Conservation (phyloP, 2,113 vertebrate species). For the Hippocampus guttulatus region DNA sequence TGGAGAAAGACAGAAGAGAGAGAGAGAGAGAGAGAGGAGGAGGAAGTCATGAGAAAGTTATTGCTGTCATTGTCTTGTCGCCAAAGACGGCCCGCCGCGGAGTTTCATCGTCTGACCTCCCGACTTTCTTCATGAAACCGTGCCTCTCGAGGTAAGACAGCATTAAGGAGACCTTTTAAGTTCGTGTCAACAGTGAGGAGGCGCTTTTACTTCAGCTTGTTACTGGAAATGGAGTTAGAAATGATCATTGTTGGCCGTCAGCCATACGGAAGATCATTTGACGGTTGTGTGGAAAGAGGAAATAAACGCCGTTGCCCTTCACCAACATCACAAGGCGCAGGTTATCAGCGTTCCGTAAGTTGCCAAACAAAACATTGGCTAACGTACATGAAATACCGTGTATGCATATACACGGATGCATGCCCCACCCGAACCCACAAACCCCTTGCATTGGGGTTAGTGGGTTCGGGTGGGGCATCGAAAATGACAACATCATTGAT, state of each 20-base stretch:
- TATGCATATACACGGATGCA: neutral
- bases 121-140: neutral
- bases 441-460: neutral
- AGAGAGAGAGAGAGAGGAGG: conserved; percentile 11
- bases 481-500: neutral
- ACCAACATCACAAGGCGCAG: neutral
- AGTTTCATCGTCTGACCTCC: neutral
- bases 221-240: neutral
- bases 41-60: conserved; percentile 53
- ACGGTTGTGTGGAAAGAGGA: conserved; percentile 40
- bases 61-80: conserved; percentile 27
- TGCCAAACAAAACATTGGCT: neutral
- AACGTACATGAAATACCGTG: neutral
- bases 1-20: conserved; percentile 22
- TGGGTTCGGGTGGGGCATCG: neutral
- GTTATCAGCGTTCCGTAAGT: neutral
- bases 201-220: neutral
- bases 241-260: neutral
- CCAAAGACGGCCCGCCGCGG: conserved; percentile 1
- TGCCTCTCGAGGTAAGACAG: conserved; percentile 42
- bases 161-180: neutral
- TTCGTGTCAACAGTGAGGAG: neutral
- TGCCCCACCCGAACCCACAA: too few relatives aligned
- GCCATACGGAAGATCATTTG: conserved; percentile 16
- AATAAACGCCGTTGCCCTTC: conserved; percentile 36